Evolutionary conservation across 2,113 vertebrate genomes (phyloP).

Genomic region (Cavia aperea): DNA sequence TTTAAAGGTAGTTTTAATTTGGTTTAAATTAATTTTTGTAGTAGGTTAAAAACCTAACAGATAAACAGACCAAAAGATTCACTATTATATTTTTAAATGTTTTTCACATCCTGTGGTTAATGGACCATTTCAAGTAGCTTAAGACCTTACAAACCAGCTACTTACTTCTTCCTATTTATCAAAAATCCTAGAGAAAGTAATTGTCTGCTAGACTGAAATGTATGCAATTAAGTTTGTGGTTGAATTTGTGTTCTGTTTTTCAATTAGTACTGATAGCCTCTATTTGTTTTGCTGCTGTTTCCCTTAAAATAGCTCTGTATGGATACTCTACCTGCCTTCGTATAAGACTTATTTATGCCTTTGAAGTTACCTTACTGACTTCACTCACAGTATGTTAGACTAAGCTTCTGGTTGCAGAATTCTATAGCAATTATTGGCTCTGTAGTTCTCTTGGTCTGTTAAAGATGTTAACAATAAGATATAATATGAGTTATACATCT

Average conservation of each 20-base stretch:
- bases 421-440: neutral
- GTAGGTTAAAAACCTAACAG: neutral
- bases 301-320: neutral
- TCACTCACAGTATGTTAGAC: neutral
- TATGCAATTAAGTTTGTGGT: neutral
- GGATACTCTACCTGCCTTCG: neutral
- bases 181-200: neutral
- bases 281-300: neutral
- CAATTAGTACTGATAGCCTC: neutral
- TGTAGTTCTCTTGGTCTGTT: neutral
- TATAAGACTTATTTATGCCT: neutral
- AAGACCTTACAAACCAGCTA: neutral
- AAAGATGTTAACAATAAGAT: neutral
- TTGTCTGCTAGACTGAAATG: neutral
- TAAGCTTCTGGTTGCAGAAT: neutral
- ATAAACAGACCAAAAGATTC: neutral
- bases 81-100: neutral
- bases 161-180: neutral
- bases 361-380: neutral
- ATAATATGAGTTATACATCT: neutral
- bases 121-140: neutral
- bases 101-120: neutral
- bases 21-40: constrained; percentile 8
- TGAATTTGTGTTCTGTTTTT: neutral
- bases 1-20: constrained; percentile 80